These are phyloP conservation scores for Popillia japonica DNA, from an alignment of 1,140 invertebrate species.

Conservation along the genomic window DNA sequence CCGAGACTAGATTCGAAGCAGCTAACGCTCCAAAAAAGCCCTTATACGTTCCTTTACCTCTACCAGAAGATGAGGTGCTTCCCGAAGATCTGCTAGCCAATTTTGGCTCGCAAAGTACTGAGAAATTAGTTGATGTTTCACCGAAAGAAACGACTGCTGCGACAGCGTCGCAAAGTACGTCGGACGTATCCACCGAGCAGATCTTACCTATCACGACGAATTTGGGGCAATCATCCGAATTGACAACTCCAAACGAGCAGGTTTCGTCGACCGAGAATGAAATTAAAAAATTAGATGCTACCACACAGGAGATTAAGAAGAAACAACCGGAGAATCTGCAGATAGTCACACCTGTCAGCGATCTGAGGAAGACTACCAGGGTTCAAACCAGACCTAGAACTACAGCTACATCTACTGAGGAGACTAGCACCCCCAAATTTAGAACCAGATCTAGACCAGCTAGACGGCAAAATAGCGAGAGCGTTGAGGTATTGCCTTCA, in stretches of 20 bases:
- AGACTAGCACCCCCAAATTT: background rate
- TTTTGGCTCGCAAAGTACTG: constrained; percentile 13
- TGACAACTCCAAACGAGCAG: constrained; percentile 16
- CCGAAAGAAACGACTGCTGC: constrained; percentile 3
- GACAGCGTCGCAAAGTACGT: background rate
- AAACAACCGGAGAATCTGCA: background rate
- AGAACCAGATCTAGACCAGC: constrained; percentile 46
- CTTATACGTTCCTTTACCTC: constrained; percentile 33
- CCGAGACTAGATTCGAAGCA: constrained; percentile 54
- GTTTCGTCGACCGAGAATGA: constrained; percentile 29
- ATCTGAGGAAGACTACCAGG: background rate
- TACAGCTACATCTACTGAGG: background rate
- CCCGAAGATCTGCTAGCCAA: constrained; percentile 31
- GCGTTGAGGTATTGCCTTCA: background rate
- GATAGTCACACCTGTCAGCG: constrained; percentile 6
- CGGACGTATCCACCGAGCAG: background rate
- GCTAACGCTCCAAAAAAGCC: constrained; percentile 45
- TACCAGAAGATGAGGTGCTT: constrained; percentile 24
- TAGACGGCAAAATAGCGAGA: constrained; percentile 40
- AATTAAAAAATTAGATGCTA: constrained; percentile 21
- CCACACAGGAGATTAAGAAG: background rate
- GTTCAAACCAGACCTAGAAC: background rate
- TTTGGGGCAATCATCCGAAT: background rate
- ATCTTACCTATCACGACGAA: background rate
- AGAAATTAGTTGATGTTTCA: background rate